phyloP scores from a whole-genome alignment of 2,797 vertebrate genomes.

The Paratrypauchen microcephalus region DNA sequence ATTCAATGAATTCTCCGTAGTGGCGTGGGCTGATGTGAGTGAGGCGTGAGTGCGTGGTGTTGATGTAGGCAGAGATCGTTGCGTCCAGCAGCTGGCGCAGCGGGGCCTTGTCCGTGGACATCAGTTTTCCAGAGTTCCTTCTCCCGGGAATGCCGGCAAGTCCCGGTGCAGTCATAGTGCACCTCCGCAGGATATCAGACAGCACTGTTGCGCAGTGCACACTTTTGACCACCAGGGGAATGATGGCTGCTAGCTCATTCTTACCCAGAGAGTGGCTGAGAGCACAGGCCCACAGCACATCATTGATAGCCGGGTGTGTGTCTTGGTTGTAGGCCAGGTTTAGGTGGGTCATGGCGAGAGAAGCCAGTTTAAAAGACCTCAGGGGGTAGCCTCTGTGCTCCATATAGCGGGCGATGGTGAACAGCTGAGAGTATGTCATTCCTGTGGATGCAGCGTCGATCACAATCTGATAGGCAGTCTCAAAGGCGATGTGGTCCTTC shows the following conservation, averaged over 20 bases:
- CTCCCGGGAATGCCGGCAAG: constrained; percentile 93
- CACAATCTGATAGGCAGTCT: constrained; percentile 98
- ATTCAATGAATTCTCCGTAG: constrained; percentile 97
- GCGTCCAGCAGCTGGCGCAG: constrained; percentile 94
- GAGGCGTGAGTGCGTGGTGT: constrained; percentile 96
- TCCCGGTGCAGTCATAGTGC: constrained; percentile 95
- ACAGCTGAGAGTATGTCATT: constrained; percentile 98
- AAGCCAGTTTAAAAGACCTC: constrained; percentile 95
- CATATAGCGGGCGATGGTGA: constrained; percentile 98
- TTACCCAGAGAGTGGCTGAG: constrained; percentile 98
- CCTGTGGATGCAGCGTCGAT: constrained; percentile 92
- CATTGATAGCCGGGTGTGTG: constrained; percentile 96
- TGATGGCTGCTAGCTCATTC: constrained; percentile 95
- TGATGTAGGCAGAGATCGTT: constrained; percentile 97
- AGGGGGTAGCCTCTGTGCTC: constrained; percentile 97
- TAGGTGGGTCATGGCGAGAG: constrained; percentile 95
- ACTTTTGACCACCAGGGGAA: constrained; percentile 96
- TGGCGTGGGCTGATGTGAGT: constrained; percentile 98
- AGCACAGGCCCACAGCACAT: constrained; percentile 97
- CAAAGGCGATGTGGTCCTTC: constrained; percentile 98
- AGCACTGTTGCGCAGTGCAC: constrained; percentile 98
- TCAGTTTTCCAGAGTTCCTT: constrained; percentile 95
- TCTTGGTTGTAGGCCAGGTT: constrained; percentile 99
- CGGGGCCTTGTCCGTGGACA: constrained; percentile 98
- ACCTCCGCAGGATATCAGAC: constrained; percentile 94